phyloP scores from a whole-genome alignment of 1,140 invertebrate genomes.

The Drosophila parabipectinata region DNA sequence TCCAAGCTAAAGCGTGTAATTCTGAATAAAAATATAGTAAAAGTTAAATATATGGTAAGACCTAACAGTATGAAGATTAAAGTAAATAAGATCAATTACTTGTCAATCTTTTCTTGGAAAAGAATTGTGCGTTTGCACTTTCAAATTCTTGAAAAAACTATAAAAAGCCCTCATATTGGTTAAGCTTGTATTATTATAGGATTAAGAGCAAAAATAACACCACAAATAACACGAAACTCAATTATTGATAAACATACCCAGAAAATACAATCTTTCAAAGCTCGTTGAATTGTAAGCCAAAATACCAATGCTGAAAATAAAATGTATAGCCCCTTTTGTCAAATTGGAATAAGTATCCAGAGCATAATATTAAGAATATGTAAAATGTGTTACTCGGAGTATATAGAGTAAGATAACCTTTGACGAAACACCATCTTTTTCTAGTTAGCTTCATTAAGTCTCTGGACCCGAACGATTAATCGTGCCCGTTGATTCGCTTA shows the following conservation, averaged over 20 bases:
- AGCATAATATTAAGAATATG: slow-evolving; percentile 26
- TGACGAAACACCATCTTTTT: slow-evolving; percentile 24
- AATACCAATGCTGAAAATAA: slow-evolving; percentile 34
- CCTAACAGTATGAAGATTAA: not conserved
- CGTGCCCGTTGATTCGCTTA: slow-evolving; percentile 51
- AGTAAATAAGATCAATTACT: slow-evolving; percentile 1
- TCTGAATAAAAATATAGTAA: slow-evolving; percentile 61
- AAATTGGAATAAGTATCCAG: slow-evolving; percentile 10
- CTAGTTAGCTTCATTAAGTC: slow-evolving; percentile 54
- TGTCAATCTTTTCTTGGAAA: not conserved
- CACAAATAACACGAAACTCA: not conserved
- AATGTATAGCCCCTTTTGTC: slow-evolving; percentile 13
- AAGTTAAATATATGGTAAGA: not conserved
- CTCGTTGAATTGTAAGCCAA: slow-evolving; percentile 17
- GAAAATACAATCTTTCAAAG: not conserved
- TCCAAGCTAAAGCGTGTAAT: slow-evolving; percentile 67
- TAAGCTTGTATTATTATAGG: not conserved
- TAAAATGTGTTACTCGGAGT: slow-evolving; percentile 21
- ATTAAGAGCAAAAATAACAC: not conserved
- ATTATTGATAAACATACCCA: not conserved
- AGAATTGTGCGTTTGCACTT: not conserved
- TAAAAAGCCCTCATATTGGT: too few species aligned
- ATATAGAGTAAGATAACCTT: slow-evolving; percentile 15
- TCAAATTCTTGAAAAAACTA: not conserved
- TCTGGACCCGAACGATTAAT: slow-evolving; percentile 21